Evolutionary conservation across 2,797 vertebrate species (phyloP).

Genomic region (Naso thynnoides): DNA sequence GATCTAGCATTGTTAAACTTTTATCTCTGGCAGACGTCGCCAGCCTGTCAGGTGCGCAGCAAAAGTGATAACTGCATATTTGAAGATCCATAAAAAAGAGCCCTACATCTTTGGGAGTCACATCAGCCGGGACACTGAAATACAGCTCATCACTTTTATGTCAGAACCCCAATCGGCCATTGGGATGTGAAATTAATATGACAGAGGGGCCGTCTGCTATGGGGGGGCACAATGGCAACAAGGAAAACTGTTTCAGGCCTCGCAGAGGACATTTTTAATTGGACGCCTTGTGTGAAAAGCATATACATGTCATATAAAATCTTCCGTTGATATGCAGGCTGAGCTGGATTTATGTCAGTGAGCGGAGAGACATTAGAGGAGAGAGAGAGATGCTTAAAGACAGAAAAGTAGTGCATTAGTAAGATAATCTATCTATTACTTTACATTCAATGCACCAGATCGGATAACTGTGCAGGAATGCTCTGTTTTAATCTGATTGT

Average conservation of each 20-base stretch:
- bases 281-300: constrained; percentile 67
- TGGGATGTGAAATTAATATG: constrained; percentile 82
- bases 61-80: constrained; percentile 68
- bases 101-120: constrained; percentile 62
- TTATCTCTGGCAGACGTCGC: constrained; percentile 68
- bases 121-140: constrained; percentile 69
- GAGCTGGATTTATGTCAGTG: constrained; percentile 60
- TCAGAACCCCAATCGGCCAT: constrained; percentile 68
- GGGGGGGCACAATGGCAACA: constrained; percentile 38
- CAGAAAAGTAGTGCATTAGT: constrained; percentile 11
- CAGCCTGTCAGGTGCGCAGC: constrained; percentile 66
- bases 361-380: constrained; percentile 20
- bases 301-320: constrained; percentile 80
- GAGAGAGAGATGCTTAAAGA: constrained; percentile 8
- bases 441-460: constrained; percentile 28
- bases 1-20: constrained; percentile 68
- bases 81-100: constrained; percentile 76
- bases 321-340: constrained; percentile 59
- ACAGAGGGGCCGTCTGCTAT: constrained; percentile 75
- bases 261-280: constrained; percentile 80
- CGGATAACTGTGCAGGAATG: constrained; percentile 29
- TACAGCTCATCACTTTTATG: constrained; percentile 80
- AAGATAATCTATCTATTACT: constrained; percentile 28
- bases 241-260: constrained; percentile 59
- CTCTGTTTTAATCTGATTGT: constrained; percentile 31